Percentiles rank a stretch among this genome's conserved stretches.
phyloP scores from a whole-genome alignment of 2,888 invertebrate genomes.

The Sinotaia quadrata region DNA sequence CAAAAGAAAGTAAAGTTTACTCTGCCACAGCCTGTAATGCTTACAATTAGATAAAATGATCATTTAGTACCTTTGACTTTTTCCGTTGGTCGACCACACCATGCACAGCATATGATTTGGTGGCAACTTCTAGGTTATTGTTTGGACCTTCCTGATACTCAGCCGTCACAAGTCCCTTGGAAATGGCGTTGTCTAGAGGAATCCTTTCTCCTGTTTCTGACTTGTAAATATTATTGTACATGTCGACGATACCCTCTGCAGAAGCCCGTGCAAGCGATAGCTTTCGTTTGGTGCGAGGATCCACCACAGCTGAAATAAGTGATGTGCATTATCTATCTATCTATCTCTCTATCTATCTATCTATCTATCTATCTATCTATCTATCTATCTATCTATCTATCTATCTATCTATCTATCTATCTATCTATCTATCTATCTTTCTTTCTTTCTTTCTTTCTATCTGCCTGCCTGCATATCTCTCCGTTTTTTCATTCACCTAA shows the following conservation, averaged over 20 bases:
- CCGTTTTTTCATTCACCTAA: no score
- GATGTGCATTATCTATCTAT: no score
- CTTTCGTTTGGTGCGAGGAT: slow-evolving; percentile 50
- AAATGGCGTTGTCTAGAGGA: slow-evolving; percentile 61
- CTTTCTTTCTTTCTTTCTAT: no score
- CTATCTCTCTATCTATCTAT: no score
- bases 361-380: no score
- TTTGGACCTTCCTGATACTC: slow-evolving; percentile 49
- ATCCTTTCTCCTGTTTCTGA: slow-evolving; percentile 55
- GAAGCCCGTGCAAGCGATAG: slow-evolving; percentile 52
- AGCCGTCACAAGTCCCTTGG: slow-evolving; percentile 57
- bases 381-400: no score
- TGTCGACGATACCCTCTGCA: slow-evolving; percentile 54
- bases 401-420: no score
- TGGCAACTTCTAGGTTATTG: slow-evolving; percentile 49
- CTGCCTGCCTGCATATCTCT: no score
- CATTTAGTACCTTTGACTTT: no score
- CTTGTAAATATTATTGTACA: slow-evolving; percentile 45
- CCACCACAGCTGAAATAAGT: slow-evolving; percentile 39
- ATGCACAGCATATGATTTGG: slow-evolving; percentile 68
- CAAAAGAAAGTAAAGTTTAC: no score
- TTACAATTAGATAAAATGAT: no score
- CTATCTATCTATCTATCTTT: no score
- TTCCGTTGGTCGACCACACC: slow-evolving; percentile 64
- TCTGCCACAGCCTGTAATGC: slow-evolving; percentile 50